These are phyloP conservation scores for Halcyon leucocephala DNA, from an alignment of 2,797 vertebrate genomes.

Conservation along the genomic window DNA sequence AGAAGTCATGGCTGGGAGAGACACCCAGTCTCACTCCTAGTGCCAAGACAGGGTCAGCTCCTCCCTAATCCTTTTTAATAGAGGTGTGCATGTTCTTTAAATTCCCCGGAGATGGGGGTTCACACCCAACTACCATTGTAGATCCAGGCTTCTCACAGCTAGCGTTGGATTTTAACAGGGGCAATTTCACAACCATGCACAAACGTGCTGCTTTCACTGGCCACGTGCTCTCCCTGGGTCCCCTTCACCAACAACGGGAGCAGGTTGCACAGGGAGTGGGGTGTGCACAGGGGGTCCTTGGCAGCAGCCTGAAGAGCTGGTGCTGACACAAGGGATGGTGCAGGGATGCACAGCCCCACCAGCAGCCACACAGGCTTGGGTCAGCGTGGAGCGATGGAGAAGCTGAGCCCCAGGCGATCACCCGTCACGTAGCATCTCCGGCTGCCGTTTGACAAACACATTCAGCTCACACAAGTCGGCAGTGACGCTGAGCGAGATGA, in stretches of 20 bases:
- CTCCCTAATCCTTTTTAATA: background rate
- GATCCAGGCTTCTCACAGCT: background rate
- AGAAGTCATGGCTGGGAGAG: background rate
- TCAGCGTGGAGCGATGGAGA: background rate
- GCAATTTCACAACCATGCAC: background rate
- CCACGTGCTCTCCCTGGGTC: rapidly evolving
- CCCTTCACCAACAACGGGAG: no score
- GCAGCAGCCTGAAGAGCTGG: rapidly evolving
- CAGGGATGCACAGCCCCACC: background rate
- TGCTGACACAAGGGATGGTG: background rate
- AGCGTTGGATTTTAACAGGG: rapidly evolving
- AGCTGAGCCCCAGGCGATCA: background rate
- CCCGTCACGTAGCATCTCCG: rapidly evolving
- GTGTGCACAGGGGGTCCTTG: rapidly evolving
- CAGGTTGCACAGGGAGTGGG: background rate
- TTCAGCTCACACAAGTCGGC: background rate
- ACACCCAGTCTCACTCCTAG: background rate
- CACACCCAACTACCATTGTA: background rate
- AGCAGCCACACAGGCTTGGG: background rate
- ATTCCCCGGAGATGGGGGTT: background rate
- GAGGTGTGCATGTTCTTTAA: background rate
- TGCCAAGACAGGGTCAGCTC: background rate
- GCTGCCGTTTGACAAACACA: background rate
- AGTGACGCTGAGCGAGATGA: background rate
- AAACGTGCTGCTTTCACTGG: background rate